Evolutionary conservation across 2,113 vertebrate genomes (phyloP), one percentile per base, ranked within the genome.

Genomic region (Solea solea): DNA sequence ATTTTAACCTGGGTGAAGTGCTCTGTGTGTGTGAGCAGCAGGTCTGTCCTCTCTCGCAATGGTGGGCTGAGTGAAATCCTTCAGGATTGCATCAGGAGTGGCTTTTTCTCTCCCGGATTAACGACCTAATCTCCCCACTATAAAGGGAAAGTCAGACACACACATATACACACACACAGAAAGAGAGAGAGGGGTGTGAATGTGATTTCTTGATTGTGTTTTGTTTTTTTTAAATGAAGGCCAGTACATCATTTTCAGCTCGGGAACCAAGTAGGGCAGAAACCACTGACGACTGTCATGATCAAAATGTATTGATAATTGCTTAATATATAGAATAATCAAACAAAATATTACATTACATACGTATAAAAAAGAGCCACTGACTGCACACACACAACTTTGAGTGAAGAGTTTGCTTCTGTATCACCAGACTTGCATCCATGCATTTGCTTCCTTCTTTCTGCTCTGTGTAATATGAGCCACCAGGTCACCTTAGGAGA

Each of bases 91-190:
- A 88, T 81, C 80, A 82, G 80, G 76, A 89, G 82, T 79, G 68
- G 80, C 74, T 86, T 81, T 87, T 88, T 81, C 80, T 64, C 74
- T 86, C 69, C 85, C 64, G 84, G 90, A 89, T 91, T 90, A 91
- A 86, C 87, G 12, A 76, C 75, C 79, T 88, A 90, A 91, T 89
- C 88, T 88, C 80, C 54, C 41, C 77, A 78, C 71, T 74, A 84
- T 84, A 79, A 80, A 88, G 81, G 63, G 82, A 58, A 53, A 65
- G 58, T 69, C 68, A 50, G 21, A 53, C 54, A 21, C 49, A 16
- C 54, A 57, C 61, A 64, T 34, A 59, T 56, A 62, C 58, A 55
- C 48, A 58, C 64, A 64, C 61, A 61, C 62, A 57, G 46, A 69
- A 14, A 53, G 34, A 53, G 42, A 61, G 53, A 72, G 51, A 69